phyloP scores from a whole-genome alignment of 2,888 invertebrate genomes.

The Dromius quadrimaculatus region DNA sequence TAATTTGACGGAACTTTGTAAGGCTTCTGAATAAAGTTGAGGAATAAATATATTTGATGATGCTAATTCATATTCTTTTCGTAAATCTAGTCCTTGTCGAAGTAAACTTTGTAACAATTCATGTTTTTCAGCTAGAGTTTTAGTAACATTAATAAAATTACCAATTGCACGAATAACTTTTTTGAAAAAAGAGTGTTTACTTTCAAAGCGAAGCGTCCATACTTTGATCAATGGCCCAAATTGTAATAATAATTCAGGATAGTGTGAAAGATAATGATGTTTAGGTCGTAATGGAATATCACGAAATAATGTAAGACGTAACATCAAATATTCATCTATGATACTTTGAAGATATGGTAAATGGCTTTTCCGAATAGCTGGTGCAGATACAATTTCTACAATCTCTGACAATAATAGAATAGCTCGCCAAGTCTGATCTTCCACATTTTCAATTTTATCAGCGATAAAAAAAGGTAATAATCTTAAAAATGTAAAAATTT shows the following conservation, averaged over 20 bases:
- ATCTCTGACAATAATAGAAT: background rate
- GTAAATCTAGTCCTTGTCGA: background rate
- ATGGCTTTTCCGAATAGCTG: slow-evolving; percentile 7
- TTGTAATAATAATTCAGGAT: slow-evolving; percentile 13
- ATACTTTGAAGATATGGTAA: slow-evolving; percentile 14
- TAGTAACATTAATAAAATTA: slow-evolving; percentile 40
- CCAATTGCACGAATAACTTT: background rate
- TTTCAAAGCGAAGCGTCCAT: slow-evolving; percentile 40
- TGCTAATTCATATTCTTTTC: too few species aligned
- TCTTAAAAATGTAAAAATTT: slow-evolving; percentile 17
- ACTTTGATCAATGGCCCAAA: slow-evolving; percentile 46
- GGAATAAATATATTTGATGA: background rate
- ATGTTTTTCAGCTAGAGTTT: slow-evolving; percentile 10
- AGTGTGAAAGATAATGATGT: slow-evolving; percentile 47
- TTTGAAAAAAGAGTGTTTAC: slow-evolving; percentile 43
- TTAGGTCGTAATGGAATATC: slow-evolving; percentile 37
- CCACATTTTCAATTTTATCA: background rate
- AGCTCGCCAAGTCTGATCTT: slow-evolving; percentile 1
- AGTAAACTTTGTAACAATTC: slow-evolving; percentile 14
- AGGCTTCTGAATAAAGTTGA: background rate
- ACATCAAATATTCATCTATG: slow-evolving; percentile 17
- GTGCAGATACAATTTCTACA: background rate
- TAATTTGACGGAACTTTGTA: background rate
- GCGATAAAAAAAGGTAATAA: slow-evolving; percentile 5
- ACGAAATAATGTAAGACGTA: background rate